Evolutionary conservation across 2,113 vertebrate genomes (phyloP).

Genomic region (Terrapene triunguis): DNA sequence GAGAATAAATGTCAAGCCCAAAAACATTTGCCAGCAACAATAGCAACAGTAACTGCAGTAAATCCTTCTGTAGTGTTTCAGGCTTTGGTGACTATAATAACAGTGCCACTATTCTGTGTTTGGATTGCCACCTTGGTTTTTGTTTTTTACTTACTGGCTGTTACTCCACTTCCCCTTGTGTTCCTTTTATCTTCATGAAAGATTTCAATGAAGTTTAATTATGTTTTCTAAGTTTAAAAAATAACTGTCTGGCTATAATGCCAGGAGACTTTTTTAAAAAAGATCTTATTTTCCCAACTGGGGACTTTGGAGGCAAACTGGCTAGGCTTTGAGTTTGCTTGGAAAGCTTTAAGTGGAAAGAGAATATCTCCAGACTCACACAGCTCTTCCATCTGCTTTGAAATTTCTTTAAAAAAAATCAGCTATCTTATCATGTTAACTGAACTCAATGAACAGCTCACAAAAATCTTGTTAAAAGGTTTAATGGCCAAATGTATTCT

Average conservation of each 20-base stretch:
- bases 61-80: not conserved
- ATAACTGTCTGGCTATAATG: not conserved
- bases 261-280: not conserved
- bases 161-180: not conserved
- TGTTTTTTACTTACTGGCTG: not conserved
- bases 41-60: not conserved
- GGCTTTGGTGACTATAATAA: not conserved
- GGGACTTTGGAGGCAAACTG: conserved; percentile 1
- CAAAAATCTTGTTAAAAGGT: not conserved
- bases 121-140: not conserved
- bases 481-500: not conserved
- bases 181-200: not conserved
- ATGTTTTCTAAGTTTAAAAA: not conserved
- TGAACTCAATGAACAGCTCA: not conserved
- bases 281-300: conserved; percentile 44
- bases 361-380: conserved; percentile 14
- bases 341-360: conserved; percentile 30
- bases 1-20: not conserved
- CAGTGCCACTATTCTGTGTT: not conserved
- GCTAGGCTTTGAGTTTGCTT: conserved; percentile 37
- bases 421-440: not conserved
- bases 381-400: conserved; percentile 41
- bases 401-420: conserved; percentile 22
- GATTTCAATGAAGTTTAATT: not conserved
- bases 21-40: not conserved